Percentiles rank a stretch among this genome's conserved stretches.
Evolutionary conservation across 2,113 vertebrate genomes (phyloP).

Genomic region (Cyprinodon variegatus): DNA sequence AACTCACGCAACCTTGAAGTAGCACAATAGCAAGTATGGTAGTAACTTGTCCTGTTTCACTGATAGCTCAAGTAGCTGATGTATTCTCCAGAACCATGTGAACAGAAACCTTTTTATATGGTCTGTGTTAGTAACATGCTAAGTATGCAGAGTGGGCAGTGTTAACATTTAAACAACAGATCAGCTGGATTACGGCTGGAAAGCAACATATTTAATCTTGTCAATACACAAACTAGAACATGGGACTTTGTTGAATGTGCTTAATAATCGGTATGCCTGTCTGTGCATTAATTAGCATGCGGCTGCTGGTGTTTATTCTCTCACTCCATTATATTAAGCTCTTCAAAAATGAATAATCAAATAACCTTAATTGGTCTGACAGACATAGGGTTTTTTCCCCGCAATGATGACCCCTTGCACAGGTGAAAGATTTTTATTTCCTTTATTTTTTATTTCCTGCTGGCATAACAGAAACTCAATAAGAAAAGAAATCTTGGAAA

Average conservation of each 20-base stretch:
- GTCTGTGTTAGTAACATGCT: background rate
- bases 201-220: background rate
- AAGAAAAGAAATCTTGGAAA: background rate
- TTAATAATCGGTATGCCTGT: background rate
- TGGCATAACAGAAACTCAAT: background rate
- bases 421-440: background rate
- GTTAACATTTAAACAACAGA: background rate
- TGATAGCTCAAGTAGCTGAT: background rate
- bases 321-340: background rate
- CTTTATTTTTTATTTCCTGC: background rate
- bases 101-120: background rate
- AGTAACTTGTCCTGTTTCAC: background rate
- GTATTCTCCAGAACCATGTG: background rate
- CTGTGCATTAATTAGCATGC: background rate
- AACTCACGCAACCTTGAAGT: background rate
- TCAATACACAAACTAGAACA: background rate
- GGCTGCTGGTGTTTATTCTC: background rate
- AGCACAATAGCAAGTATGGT: background rate
- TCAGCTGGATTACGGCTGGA: slow-evolving; percentile 2
- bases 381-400: background rate
- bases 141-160: slow-evolving; percentile 1
- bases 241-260: background rate
- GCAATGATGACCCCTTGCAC: background rate
- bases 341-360: background rate
- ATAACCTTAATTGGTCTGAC: background rate